Base-by-base conservation (phyloP, 2,113 vertebrate species). In the Cephalopholis sonnerati region DNA sequence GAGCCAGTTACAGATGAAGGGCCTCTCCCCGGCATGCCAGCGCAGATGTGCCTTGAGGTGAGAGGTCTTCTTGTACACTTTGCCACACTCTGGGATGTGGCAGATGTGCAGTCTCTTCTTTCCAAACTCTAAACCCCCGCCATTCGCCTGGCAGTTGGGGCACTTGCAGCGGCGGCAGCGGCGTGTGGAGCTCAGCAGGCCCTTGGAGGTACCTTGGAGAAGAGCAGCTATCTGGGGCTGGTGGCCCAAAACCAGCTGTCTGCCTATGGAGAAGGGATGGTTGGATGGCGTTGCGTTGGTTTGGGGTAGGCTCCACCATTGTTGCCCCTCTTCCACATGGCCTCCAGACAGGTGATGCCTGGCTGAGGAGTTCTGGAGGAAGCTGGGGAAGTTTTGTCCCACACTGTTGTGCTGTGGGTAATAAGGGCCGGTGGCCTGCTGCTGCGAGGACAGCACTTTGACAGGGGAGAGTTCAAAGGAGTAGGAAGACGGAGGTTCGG, bases 31-130 rank as follows among this genome's bases (percentile, higher is more conserved):
- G 0, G 96, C 96, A 9, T 97, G 96, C 96, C 96, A 97, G 85
- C 96, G 96, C 89, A 97, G 94, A 87, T 97, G 96, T 12, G 96
- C 96, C 92, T 97, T 97, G 48, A 97, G 92, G 91, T 97, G 96
- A n/a, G 96, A 97, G 1, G 96, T 97, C 93, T 97, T 97, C 87
- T 97, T 97, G 87, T 97, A 97, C 72, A 97, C 95, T 82, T 97
- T 97, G 74, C 96, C 96, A 22, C 96, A 97, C 76, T 97, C 96
- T 0, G 96, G 96, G 69, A 97, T 93, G 93, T 97, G 96, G 85
- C 96, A 97, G 82, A 97, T 90, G 87, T 97, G 96, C 51, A 97
- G 95, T 86, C 96, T 95, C 93, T 97, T 97, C 90, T 95, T 95
- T 16, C 96, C 96, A 0, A 96, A 95, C 88, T 96, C 96, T 11